Percentiles rank a stretch among this genome's conserved stretches.
phyloP scores from a whole-genome alignment of 2,113 vertebrate species.

The Oxygymnocypris stewartii region DNA sequence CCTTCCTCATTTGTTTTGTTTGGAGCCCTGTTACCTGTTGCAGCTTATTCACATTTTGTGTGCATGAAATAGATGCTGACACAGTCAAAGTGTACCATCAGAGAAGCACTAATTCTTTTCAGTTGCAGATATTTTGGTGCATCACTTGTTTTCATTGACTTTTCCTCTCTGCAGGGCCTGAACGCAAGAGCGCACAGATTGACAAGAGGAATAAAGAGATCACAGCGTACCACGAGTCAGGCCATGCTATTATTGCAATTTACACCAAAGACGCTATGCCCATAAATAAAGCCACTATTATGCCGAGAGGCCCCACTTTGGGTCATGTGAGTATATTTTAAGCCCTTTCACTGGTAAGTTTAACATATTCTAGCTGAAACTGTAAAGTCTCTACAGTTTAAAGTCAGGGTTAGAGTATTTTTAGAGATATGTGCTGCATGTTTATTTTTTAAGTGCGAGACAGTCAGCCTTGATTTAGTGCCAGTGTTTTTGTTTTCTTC shows the following conservation, averaged over 20 bases:
- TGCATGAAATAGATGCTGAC: no score
- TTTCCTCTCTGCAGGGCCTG: slow-evolving; percentile 79
- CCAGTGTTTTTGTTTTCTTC: background rate
- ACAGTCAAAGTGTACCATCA: no score
- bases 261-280: slow-evolving; percentile 98
- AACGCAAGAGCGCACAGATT: slow-evolving; percentile 93
- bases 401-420: background rate
- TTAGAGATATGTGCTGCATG: background rate
- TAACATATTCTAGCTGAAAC: no score
- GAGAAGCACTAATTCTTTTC: background rate
- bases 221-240: slow-evolving; percentile 96
- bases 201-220: slow-evolving; percentile 92
- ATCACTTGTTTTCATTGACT: background rate
- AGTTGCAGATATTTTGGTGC: background rate
- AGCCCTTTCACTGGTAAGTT: no score
- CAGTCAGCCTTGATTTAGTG: background rate
- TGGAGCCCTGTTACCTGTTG: no score
- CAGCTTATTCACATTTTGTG: no score
- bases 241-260: slow-evolving; percentile 94
- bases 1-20: no score
- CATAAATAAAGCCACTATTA: slow-evolving; percentile 98
- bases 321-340: slow-evolving; percentile 84
- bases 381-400: no score
- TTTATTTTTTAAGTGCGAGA: background rate
- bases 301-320: slow-evolving; percentile 93